Conservation (phyloP, 2,797 vertebrate genomes). For the Sparidentex hasta region DNA sequence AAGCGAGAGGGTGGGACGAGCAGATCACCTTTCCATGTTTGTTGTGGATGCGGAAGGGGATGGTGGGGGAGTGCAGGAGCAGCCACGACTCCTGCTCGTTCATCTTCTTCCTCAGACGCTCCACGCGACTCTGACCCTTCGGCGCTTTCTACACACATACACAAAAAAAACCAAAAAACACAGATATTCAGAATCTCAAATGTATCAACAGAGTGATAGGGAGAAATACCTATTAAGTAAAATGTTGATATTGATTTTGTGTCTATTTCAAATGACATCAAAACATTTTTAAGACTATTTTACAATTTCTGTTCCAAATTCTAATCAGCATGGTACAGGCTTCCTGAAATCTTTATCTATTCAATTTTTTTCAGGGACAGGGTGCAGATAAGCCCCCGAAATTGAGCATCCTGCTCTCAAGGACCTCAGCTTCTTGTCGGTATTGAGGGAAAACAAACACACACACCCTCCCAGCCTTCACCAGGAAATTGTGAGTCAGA, state of each 20-base stretch:
- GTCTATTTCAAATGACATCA: background rate
- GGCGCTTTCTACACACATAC: conserved; percentile 89
- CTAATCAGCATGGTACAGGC: background rate
- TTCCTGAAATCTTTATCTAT: background rate
- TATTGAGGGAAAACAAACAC: conserved; percentile 52
- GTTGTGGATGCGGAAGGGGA: conserved; percentile 97
- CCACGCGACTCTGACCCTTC: conserved; percentile 94
- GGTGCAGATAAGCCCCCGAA: background rate
- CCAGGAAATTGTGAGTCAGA: conserved; percentile 76
- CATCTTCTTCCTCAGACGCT: conserved; percentile 99
- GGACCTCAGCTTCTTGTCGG: conserved; percentile 33
- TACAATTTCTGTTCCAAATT: background rate
- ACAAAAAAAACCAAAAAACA: conserved; percentile 37
- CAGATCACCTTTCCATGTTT: conserved; percentile 94
- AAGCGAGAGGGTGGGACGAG: background rate
- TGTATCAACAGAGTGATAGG: background rate
- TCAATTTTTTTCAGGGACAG: conserved; percentile 10
- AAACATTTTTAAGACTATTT: background rate
- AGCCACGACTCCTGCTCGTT: conserved; percentile 98
- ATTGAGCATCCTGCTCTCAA: background rate
- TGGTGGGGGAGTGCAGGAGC: conserved; percentile 94
- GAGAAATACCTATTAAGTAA: background rate
- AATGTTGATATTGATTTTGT: background rate
- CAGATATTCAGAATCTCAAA: background rate
- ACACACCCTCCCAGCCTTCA: conserved; percentile 44